Percentiles rank a stretch among this genome's conserved stretches.
Conservation (phyloP, 2,888 invertebrate genomes). For the Perizoma affinitatum region DNA sequence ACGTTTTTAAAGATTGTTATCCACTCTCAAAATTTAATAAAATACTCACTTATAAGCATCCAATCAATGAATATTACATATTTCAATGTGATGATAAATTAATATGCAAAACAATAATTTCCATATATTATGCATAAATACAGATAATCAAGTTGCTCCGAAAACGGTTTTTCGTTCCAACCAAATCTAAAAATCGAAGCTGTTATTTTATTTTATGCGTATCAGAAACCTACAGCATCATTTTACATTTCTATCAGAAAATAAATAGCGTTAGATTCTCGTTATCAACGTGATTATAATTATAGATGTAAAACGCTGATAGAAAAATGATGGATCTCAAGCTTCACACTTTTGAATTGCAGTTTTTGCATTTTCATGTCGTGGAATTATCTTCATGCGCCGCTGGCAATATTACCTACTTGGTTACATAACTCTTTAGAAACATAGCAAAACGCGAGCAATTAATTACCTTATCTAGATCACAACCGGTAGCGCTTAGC, state of each 20-base stretch:
- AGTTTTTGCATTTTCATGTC: constrained; percentile 26
- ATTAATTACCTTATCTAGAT: constrained; percentile 45
- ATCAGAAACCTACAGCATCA: too few species aligned
- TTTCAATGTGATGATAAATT: too few species aligned
- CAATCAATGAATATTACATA: too few species aligned
- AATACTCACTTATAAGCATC: too few species aligned
- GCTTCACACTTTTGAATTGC: constrained; percentile 19
- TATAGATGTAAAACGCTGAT: not conserved
- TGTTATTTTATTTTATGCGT: too few species aligned
- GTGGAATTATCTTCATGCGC: constrained; percentile 31
- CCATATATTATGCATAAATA: too few species aligned
- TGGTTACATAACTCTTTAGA: constrained; percentile 33
- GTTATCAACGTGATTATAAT: not conserved
- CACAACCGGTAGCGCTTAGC: constrained; percentile 39
- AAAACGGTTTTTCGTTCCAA: too few species aligned
- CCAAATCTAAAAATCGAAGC: too few species aligned
- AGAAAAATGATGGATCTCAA: constrained; percentile 10
- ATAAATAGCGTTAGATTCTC: not conserved
- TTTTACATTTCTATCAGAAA: too few species aligned
- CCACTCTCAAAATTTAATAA: constrained; percentile 16
- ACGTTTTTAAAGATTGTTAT: constrained; percentile 26
- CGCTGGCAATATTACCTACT: constrained; percentile 24
- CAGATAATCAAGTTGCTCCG: too few species aligned
- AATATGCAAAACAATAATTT: too few species aligned
- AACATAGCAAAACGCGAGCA: constrained; percentile 35